Percentiles rank a stretch among this genome's conserved stretches.
Evolutionary conservation across 2,113 vertebrate species (phyloP).

Genomic region (Callaeas wilsoni): DNA sequence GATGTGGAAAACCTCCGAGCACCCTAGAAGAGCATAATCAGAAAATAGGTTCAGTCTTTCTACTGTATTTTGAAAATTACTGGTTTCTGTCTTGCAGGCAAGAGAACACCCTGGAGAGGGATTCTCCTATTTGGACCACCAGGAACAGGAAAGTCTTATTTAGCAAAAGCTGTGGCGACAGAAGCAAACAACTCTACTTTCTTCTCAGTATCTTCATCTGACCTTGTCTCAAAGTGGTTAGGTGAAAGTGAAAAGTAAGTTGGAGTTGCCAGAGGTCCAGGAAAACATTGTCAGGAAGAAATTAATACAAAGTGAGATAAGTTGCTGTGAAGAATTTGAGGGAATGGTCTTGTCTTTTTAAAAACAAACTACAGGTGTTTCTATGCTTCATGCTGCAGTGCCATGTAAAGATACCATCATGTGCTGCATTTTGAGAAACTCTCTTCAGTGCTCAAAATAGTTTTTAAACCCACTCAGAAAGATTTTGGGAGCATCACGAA

Average conservation of each 20-base stretch:
- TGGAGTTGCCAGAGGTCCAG: background rate
- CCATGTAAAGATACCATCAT: background rate
- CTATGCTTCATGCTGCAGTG: background rate
- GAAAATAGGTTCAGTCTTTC: background rate
- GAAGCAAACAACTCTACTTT: conserved; percentile 99
- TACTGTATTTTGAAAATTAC: background rate
- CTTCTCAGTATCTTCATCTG: conserved; percentile 95
- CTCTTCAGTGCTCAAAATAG: background rate
- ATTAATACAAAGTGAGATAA: background rate
- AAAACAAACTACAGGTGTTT: background rate
- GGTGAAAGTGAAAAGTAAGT: conserved; percentile 99
- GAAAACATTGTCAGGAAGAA: background rate
- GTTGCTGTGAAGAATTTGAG: background rate
- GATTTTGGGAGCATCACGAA: background rate
- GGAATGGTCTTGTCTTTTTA: background rate
- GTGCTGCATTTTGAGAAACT: background rate
- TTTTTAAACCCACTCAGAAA: background rate
- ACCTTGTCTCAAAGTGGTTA: conserved; percentile 98
- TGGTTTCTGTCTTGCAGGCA: conserved; percentile 75
- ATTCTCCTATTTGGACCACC: conserved; percentile 96
- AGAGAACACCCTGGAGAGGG: conserved; percentile 96
- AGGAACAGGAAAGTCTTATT: conserved; percentile 96
- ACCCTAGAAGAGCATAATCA: background rate
- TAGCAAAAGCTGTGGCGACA: conserved; percentile 97
- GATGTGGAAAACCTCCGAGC: background rate